phyloP scores from a whole-genome alignment of 2,888 invertebrate genomes.

The Nezara viridula region DNA sequence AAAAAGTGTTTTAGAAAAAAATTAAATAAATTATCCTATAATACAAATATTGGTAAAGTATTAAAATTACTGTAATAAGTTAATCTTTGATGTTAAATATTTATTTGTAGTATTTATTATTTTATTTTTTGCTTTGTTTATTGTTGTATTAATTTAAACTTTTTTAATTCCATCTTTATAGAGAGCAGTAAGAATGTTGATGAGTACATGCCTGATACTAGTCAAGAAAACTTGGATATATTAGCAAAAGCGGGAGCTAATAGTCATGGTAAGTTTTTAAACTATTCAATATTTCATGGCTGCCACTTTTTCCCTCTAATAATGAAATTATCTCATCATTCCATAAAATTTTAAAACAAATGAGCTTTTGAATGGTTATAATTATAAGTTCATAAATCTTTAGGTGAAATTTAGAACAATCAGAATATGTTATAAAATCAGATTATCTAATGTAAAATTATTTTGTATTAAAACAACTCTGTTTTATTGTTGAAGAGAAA shows the following conservation, averaged over 20 bases:
- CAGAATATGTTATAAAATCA: too few relatives aligned
- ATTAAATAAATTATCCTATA: too few relatives aligned
- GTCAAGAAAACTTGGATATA: constrained; percentile 65
- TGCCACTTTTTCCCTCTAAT: neutral
- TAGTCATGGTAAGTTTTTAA: constrained; percentile 55
- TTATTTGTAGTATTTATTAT: too few relatives aligned
- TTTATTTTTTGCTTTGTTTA: neutral
- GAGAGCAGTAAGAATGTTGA: constrained; percentile 68
- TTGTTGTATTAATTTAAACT: neutral
- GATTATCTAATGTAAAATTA: too few relatives aligned
- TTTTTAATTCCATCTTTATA: constrained; percentile 36
- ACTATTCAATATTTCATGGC: neutral
- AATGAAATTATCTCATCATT: neutral
- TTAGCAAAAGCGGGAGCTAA: constrained; percentile 65
- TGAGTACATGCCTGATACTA: constrained; percentile 69
- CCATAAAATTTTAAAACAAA: neutral
- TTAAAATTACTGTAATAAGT: too few relatives aligned
- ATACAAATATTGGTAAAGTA: too few relatives aligned
- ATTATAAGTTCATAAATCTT: too few relatives aligned
- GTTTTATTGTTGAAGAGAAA: too few relatives aligned
- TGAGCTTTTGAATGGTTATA: neutral
- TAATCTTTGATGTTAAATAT: too few relatives aligned
- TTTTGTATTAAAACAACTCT: too few relatives aligned
- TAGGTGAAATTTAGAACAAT: too few relatives aligned
- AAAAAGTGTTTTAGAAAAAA: too few relatives aligned